These are phyloP conservation scores for Melanotaenia parkinsoni DNA, from an alignment of 2,797 vertebrate genomes.

Conservation along the genomic window DNA sequence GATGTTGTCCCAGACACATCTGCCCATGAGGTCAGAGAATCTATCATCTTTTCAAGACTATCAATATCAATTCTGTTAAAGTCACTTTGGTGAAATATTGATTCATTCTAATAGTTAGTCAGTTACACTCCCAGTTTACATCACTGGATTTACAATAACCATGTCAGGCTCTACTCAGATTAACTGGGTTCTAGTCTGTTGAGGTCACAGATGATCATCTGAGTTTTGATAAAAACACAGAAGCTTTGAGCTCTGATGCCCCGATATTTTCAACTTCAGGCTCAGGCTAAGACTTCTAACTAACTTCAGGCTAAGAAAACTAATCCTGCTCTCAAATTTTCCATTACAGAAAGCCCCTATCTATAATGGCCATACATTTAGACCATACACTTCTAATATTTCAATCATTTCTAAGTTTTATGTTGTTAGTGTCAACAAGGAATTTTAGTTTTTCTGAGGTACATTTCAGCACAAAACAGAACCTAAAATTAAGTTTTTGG, in stretches of 20 bases:
- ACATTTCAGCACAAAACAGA: too few species aligned
- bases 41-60: background rate
- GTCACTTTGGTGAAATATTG: background rate
- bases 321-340: background rate
- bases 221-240: background rate
- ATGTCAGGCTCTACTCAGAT: background rate
- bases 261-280: conserved; percentile 12
- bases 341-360: background rate
- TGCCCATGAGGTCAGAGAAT: background rate
- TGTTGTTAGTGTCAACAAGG: too few species aligned
- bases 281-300: too few species aligned
- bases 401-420: too few species aligned
- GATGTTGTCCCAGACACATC: background rate
- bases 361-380: too few species aligned
- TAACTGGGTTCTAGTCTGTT: background rate
- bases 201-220: background rate
- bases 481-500: too few species aligned
- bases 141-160: background rate
- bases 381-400: too few species aligned
- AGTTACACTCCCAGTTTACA: background rate
- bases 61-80: background rate
- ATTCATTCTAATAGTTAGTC: background rate
- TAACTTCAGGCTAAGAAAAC: background rate
- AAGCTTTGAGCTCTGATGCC: conserved; percentile 10
- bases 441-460: background rate